Evolutionary conservation across 2,113 vertebrate species (phyloP).

Genomic region (Nasalis larvatus): DNA sequence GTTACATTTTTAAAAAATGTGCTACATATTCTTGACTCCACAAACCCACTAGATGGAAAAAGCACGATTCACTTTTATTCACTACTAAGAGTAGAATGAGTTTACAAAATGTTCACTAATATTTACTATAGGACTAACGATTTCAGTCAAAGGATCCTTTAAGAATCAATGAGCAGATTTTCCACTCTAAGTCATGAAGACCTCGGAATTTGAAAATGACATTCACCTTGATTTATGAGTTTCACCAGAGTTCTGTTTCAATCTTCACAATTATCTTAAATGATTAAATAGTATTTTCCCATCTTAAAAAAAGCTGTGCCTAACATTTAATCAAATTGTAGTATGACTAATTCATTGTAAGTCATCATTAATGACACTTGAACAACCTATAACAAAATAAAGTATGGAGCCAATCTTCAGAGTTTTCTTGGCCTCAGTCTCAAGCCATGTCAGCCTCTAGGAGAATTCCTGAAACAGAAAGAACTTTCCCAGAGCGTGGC

Average conservation of each 20-base stretch:
- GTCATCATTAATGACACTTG: not conserved
- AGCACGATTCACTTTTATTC: not conserved
- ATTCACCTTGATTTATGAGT: not conserved
- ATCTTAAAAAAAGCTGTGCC: not conserved
- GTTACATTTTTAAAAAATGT: not conserved
- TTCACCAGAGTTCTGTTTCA: not conserved
- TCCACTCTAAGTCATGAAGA: not conserved
- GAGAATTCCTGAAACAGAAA: slow-evolving; percentile 15
- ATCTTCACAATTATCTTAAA: not conserved
- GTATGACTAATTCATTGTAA: not conserved
- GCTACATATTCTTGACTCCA: not conserved
- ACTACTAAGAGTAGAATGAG: not conserved
- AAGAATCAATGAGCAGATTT: not conserved
- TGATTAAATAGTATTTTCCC: not conserved
- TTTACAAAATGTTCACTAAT: not conserved
- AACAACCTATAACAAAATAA: not conserved
- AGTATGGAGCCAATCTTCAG: not conserved
- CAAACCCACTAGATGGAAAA: not conserved
- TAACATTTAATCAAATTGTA: not conserved
- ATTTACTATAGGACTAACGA: not conserved
- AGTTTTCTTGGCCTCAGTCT: not conserved
- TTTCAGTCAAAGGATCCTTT: not conserved
- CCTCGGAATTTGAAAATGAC: not conserved
- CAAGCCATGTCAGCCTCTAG: not conserved
- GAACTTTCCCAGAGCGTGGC: not conserved